Percentiles rank a stretch among this genome's conserved stretches.
phyloP scores from a whole-genome alignment of 1,140 invertebrate species.

The Cherax quadricarinatus region DNA sequence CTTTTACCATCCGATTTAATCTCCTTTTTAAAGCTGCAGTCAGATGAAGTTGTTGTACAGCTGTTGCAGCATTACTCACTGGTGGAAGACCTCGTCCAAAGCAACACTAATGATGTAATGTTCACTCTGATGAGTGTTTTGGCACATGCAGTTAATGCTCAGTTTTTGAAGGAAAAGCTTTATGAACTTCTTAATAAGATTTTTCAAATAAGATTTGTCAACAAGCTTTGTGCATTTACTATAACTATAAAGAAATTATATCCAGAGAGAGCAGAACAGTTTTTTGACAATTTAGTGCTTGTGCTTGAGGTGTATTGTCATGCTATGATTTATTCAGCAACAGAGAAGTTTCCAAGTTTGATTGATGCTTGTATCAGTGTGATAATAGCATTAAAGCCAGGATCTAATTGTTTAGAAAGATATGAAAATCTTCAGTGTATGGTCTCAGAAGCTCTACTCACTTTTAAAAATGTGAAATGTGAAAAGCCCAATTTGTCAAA shows the following conservation, averaged over 20 bases:
- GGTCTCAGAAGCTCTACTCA: neutral
- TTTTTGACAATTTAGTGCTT: neutral
- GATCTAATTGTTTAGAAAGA: neutral
- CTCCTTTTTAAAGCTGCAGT: neutral
- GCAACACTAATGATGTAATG: too few relatives aligned
- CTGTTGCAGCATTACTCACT: neutral
- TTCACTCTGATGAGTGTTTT: neutral
- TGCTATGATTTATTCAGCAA: neutral
- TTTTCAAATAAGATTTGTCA: neutral
- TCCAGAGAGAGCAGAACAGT: neutral
- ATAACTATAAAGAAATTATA: slow-evolving; percentile 2
- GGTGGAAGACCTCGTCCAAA: neutral
- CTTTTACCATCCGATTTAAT: too few relatives aligned
- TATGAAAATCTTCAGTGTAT: neutral
- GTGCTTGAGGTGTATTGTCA: neutral
- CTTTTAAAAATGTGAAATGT: neutral
- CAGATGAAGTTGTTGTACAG: neutral
- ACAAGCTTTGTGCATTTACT: neutral
- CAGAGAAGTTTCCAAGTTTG: slow-evolving; percentile 14
- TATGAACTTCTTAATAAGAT: slow-evolving; percentile 11
- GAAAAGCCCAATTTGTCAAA: neutral
- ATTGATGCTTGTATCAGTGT: neutral
- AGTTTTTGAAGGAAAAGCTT: slow-evolving; percentile 1
- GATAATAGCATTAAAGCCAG: neutral
- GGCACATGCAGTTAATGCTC: neutral